phyloP scores from a whole-genome alignment of 2,113 vertebrate genomes.

The Brachyhypopomus occidentalis region DNA sequence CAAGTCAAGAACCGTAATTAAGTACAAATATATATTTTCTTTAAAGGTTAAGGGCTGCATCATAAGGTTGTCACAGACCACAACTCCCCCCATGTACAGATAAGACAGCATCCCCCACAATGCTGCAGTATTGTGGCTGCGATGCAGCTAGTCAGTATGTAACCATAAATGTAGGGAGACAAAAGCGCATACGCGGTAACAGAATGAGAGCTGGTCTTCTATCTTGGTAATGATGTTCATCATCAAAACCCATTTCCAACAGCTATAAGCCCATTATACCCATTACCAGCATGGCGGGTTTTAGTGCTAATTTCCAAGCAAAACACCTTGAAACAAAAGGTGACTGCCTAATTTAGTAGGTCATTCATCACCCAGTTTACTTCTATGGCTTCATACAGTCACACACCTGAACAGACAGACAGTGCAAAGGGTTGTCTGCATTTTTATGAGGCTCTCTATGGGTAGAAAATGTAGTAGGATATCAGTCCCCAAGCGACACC shows the following conservation, averaged over 20 bases:
- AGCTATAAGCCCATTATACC: not conserved
- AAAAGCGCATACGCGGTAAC: not conserved
- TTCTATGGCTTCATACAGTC: not conserved
- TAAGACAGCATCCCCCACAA: not conserved
- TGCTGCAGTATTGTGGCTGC: not conserved
- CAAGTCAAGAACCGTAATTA: slow-evolving; percentile 27
- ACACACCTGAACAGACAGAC: not conserved
- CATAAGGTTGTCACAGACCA: not conserved
- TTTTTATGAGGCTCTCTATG: slow-evolving; percentile 2
- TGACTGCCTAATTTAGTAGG: not conserved
- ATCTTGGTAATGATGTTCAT: not conserved
- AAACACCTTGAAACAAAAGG: slow-evolving; percentile 15
- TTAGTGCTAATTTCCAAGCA: not conserved
- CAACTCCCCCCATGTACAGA: too few species aligned
- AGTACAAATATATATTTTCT: not conserved
- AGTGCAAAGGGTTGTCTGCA: not conserved
- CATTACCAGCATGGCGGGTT: not conserved
- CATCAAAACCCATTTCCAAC: not conserved
- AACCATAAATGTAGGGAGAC: not conserved
- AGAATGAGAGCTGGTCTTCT: not conserved
- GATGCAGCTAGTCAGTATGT: not conserved
- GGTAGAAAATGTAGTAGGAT: not conserved
- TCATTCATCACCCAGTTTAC: not conserved
- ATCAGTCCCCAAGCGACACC: slow-evolving; percentile 24
- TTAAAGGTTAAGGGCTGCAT: not conserved